Conservation (phyloP, 2,888 invertebrate genomes). For the Incurvaria masculella region DNA sequence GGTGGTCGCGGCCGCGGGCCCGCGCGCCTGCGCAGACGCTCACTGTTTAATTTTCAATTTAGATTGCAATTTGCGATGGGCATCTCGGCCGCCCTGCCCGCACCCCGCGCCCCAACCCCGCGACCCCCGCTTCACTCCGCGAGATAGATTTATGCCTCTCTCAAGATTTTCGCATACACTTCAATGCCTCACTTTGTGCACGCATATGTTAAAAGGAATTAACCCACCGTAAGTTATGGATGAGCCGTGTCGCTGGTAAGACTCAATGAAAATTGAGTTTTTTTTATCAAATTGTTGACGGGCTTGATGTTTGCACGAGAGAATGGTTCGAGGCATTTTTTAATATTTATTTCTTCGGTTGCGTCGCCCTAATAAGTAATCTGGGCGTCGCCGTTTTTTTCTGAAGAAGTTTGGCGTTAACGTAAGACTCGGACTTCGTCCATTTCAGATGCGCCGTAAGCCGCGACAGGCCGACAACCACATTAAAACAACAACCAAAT, state of each 20-base stretch:
- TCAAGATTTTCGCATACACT: conserved; percentile 21
- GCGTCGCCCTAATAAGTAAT: too few relatives aligned
- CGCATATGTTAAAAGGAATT: conserved; percentile 50
- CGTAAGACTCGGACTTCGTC: too few relatives aligned
- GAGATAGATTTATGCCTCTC: conserved; percentile 48
- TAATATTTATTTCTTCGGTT: too few relatives aligned
- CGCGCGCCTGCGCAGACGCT: conserved; percentile 9
- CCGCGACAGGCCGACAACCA: too few relatives aligned
- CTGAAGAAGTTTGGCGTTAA: too few relatives aligned
- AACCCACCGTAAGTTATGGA: conserved; percentile 47
- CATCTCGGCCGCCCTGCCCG: conserved; percentile 33
- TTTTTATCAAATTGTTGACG: conserved; percentile 34
- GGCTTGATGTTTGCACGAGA: too few relatives aligned
- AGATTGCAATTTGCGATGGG: conserved; percentile 58
- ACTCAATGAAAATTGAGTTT: conserved; percentile 46
- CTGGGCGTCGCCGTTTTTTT: too few relatives aligned
- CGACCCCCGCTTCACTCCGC: conserved; percentile 38
- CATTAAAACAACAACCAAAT: too few relatives aligned
- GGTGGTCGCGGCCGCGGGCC: neutral
- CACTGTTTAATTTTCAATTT: conserved; percentile 59
- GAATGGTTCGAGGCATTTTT: too few relatives aligned
- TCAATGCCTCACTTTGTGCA: conserved; percentile 20
- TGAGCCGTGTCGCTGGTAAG: conserved; percentile 31
- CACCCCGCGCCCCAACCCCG: conserved; percentile 5
- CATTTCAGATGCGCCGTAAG: too few relatives aligned